Evolutionary conservation across 2,888 invertebrate genomes (phyloP), one percentile per base, ranked within the genome.

Genomic region (Pristionchus fissidentatus): DNA sequence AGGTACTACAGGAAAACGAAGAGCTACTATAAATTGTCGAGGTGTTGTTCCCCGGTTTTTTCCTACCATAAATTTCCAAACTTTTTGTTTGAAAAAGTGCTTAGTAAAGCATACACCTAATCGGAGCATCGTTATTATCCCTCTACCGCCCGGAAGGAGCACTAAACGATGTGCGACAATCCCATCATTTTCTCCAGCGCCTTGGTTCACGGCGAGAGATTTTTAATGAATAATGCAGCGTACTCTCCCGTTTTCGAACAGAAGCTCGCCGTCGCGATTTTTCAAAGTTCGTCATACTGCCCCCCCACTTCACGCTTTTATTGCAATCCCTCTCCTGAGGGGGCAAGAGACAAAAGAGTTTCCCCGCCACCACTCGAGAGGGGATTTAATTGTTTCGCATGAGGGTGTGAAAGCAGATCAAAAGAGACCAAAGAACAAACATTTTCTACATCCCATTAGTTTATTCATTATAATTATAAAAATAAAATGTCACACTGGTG

Each of bases 311-410:
- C 22, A 32, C 62, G 29, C 62, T 5, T n/a, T n/a, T n/a, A 57
- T 62, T 62, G 32, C 35, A 62, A 62, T 62, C 35, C 35, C 62
- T 62, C 62, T 62, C 22, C 62, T 26, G 8, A n/a, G n/a, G n/a
- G n/a, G n/a, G 3, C 8, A 22, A 55, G 22, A 41, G 70, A 70
- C 70, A 70, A 41, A 70, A 70, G 62, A 62, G 19, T n/a, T 10
- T n/a, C 62, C 22, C 70, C 70, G 38, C 38, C 70, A 35, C 70
- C 32, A 7, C n/a, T 38, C 32, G 60, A 60, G 41, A 70, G 70
- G 38, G 70, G 70, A 70, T n/a, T n/a, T n/a, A n/a, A n/a, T 43
- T 70, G 70, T 70, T 70, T 70, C 70, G 43, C n/a, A 1, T 10
- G 43, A 19, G 62, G 38, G 22, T 22, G 3, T 19, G 19, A 66